Conservation (phyloP, 2,888 invertebrate species). For the Cosmia pyralina region DNA sequence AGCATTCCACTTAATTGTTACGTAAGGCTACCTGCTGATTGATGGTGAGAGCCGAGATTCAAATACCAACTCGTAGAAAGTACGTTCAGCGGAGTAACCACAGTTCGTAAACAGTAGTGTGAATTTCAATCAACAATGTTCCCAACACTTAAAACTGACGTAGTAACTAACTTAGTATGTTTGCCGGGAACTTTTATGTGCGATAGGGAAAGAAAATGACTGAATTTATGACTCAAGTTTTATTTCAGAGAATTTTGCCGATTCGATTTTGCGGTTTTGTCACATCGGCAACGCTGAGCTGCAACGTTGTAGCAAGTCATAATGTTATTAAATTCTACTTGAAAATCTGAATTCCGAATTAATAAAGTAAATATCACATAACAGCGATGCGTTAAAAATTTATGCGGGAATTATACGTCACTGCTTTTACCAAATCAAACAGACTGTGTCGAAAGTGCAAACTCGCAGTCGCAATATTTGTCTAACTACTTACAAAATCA, state of each 20-base stretch:
- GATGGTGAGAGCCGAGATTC: constrained; percentile 41
- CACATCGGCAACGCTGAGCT: constrained; percentile 20
- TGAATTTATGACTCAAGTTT: constrained; percentile 59
- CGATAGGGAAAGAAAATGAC: constrained; percentile 49
- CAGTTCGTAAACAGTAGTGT: constrained; percentile 35
- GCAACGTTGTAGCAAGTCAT: constrained; percentile 33
- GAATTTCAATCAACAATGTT: constrained; percentile 43
- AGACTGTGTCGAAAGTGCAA: constrained; percentile 70
- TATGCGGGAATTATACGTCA: constrained; percentile 52
- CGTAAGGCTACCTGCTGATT: constrained; percentile 38
- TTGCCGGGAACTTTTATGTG: constrained; percentile 46
- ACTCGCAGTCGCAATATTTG: constrained; percentile 65
- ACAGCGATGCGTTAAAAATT: constrained; percentile 49
- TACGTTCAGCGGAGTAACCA: constrained; percentile 22
- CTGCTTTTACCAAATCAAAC: constrained; percentile 73
- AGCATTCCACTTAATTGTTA: constrained; percentile 54
- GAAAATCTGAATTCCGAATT: constrained; percentile 42
- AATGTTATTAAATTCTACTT: constrained; percentile 31
- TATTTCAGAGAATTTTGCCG: constrained; percentile 55
- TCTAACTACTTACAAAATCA: constrained; percentile 69
- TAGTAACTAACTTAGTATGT: constrained; percentile 34
- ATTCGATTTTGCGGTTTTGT: constrained; percentile 55
- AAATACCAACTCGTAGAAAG: constrained; percentile 52
- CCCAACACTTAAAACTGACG: constrained; percentile 33
- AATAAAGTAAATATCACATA: constrained; percentile 48